Base-by-base conservation (phyloP, 2,113 vertebrate species). In the Leptobrachium ailaonicum region DNA sequence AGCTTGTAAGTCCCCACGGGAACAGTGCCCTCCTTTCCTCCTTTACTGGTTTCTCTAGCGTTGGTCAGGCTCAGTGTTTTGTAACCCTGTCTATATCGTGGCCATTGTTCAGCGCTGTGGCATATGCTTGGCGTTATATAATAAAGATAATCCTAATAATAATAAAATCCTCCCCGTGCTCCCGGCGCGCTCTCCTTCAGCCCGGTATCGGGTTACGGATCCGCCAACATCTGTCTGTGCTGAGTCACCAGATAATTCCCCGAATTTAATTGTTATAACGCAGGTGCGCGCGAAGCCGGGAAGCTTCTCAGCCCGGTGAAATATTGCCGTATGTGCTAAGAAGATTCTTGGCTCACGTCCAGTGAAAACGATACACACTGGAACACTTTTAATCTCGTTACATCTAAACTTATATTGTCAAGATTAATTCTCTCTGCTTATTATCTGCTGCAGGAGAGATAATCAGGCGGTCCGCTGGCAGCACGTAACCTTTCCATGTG, bases 281-380 rank as follows among this genome's bases (percentile, higher is more conserved):
- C 68, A 71, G 44, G 66, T 69, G 66, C 66, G 12, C 66, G 12
- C 6, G 44, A 47, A 40, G 4, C 62, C 32, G n/a, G 43, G n/a
- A 50, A 32, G 43, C 20, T 40, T 64, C 9, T 40, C 5, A 13
- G 50, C 47, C 10, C 44, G 43, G 43, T 71, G 68, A 71, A 71
- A 50, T 71, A 71, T 71, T 71, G 14, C 43, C 68, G 47, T 69
- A 69, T 69, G n/a, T 71, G 42, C 42, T 8, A 71, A 71, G 45
- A 71, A 50, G 5, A 20, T 71, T 50, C 68, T 50, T 71, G 68
- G 44, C 68, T 50, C 14, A n/a, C n/a, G 2, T 9, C 13, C 68
- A 50, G 2, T 71, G 44, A 71, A 71, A 45, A 71, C 50, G 6
- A 50, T 9, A 8, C 14, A 44, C 43, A 9, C 2, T 44, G 12